phyloP scores from a whole-genome alignment of 2,888 invertebrate species.

The Theretra japonica region DNA sequence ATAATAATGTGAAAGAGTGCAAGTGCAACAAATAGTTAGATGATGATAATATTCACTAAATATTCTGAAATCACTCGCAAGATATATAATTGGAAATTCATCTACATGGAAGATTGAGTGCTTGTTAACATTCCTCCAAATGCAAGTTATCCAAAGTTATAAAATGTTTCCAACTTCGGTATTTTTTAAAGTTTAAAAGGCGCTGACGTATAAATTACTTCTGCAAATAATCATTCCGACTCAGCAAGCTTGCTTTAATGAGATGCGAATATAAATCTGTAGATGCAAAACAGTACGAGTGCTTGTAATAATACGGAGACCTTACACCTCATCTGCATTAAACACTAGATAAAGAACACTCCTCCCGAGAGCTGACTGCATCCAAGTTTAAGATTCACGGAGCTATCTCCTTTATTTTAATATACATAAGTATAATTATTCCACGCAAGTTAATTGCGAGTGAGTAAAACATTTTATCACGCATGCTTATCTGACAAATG shows the following conservation, averaged over 20 bases:
- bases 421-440: not conserved
- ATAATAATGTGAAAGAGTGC: too few relatives aligned
- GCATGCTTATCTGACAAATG: slow-evolving; percentile 29
- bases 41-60: too few relatives aligned
- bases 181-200: not conserved
- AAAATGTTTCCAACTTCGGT: too few relatives aligned
- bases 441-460: not conserved
- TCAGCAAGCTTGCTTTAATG: slow-evolving; percentile 3
- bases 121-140: too few relatives aligned
- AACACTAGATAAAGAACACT: slow-evolving; percentile 33
- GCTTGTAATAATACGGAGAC: slow-evolving; percentile 38
- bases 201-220: too few relatives aligned
- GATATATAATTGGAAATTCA: too few relatives aligned
- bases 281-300: slow-evolving; percentile 38
- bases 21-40: too few relatives aligned
- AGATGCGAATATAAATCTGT: slow-evolving; percentile 32
- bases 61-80: too few relatives aligned
- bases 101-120: too few relatives aligned
- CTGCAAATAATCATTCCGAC: not conserved
- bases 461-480: slow-evolving; percentile 4
- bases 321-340: slow-evolving; percentile 47
- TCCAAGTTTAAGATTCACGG: not conserved
- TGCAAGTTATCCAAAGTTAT: too few relatives aligned
- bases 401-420: not conserved
- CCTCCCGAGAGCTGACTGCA: not conserved